Percentiles rank a stretch among this genome's conserved stretches.
These are phyloP conservation scores for Choloepus hoffmanni DNA, from an alignment of 2,113 vertebrate genomes.

Conservation along the genomic window DNA sequence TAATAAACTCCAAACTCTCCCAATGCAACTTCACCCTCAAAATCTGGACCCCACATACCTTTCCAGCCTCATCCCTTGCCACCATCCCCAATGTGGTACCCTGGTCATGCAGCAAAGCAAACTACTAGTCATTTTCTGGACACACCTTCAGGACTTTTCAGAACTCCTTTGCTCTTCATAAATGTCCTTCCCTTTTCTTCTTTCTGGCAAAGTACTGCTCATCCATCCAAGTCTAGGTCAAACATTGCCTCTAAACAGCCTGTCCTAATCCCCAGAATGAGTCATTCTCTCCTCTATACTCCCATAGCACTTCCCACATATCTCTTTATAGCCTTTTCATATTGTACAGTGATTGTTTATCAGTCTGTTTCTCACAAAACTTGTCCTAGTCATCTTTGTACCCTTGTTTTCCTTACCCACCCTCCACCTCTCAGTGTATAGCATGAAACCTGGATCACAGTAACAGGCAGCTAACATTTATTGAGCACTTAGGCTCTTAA, in stretches of 20 bases:
- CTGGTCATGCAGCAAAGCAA: neutral
- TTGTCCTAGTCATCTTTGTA: neutral
- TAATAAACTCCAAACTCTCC: conserved; percentile 6
- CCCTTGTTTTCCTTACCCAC: neutral
- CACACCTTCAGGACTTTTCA: neutral
- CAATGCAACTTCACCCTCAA: neutral
- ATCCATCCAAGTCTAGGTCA: neutral
- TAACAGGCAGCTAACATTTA: neutral
- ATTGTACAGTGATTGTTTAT: neutral
- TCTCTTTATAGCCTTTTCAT: neutral
- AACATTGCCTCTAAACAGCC: neutral
- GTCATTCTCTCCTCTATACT: neutral
- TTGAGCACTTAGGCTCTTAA: neutral
- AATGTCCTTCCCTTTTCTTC: neutral
- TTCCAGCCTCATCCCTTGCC: neutral
- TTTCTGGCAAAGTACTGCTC: conserved; percentile 22
- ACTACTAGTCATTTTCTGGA: conserved; percentile 17
- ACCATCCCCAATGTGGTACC: neutral
- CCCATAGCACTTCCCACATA: neutral
- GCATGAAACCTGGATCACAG: neutral
- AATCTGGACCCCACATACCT: neutral
- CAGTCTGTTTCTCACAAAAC: conserved; percentile 1
- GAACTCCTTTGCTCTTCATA: neutral
- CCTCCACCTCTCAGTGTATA: neutral
- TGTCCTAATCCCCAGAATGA: neutral